Evolutionary conservation across 2,888 invertebrate species (phyloP).

Genomic region (Caenorhabditis sp.): DNA sequence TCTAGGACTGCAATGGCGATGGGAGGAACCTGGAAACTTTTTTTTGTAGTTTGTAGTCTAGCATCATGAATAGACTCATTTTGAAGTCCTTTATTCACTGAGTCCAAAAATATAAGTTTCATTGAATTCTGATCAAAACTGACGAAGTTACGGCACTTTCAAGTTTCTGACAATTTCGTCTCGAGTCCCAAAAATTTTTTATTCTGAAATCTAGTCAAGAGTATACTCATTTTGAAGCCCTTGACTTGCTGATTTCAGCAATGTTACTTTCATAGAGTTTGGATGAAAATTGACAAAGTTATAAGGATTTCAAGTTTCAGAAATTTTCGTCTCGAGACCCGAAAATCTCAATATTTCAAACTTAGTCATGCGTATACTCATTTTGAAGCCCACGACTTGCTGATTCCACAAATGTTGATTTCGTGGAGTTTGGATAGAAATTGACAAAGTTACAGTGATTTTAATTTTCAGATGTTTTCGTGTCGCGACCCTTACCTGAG

Average conservation of each 20-base stretch:
- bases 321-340: too few relatives aligned
- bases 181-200: background rate
- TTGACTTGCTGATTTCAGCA: background rate
- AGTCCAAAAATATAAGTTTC: background rate
- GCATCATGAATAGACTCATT: background rate
- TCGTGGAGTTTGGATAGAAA: background rate
- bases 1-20: conserved; percentile 76
- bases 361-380: background rate
- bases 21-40: conserved; percentile 68
- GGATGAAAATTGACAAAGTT: background rate
- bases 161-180: background rate
- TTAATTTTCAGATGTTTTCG: background rate
- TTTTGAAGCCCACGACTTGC: background rate
- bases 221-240: conserved; percentile 1
- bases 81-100: background rate
- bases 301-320: background rate
- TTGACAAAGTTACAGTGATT: background rate
- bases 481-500: conserved; percentile 59
- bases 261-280: too few relatives aligned
- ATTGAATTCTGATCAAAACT: background rate
- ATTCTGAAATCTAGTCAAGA: background rate
- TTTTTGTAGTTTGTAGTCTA: background rate
- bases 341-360: background rate
- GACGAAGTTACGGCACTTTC: background rate
- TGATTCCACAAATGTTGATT: background rate